phyloP scores from a whole-genome alignment of 2,888 invertebrate species.

The Nowickia ferox region DNA sequence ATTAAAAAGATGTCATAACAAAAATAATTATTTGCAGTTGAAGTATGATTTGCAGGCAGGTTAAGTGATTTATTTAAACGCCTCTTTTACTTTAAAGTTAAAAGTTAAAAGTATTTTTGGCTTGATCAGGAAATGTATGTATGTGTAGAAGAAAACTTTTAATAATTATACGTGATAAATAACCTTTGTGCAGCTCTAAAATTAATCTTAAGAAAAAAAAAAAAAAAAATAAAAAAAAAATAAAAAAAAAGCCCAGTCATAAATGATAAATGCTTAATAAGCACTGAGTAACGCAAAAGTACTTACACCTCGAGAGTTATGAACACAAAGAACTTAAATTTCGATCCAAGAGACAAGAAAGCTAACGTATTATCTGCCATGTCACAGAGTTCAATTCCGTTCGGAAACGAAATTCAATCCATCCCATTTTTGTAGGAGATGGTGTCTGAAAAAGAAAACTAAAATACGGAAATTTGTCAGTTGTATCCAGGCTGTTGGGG shows the following conservation, averaged over 20 bases:
- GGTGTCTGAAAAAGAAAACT: too few relatives aligned
- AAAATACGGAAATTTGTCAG: too few relatives aligned
- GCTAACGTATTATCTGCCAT: too few relatives aligned
- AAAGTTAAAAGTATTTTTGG: conserved; percentile 12
- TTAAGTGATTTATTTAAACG: conserved; percentile 39
- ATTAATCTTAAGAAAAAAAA: neutral
- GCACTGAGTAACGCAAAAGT: neutral
- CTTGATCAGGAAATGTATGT: conserved; percentile 34
- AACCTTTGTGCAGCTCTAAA: neutral
- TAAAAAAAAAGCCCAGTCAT: neutral
- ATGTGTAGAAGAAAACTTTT: neutral
- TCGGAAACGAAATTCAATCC: too few relatives aligned
- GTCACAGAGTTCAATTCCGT: too few relatives aligned
- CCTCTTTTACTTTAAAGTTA: conserved; percentile 9
- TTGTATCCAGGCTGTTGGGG: too few relatives aligned
- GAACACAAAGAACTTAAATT: too few relatives aligned
- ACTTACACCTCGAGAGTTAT: too few relatives aligned
- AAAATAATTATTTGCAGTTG: conserved; percentile 17
- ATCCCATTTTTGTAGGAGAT: too few relatives aligned
- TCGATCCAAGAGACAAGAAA: too few relatives aligned
- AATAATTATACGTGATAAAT: neutral
- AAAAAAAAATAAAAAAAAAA: too few relatives aligned
- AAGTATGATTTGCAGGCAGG: neutral
- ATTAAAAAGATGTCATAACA: conserved; percentile 42
- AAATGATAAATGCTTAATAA: neutral